Evolutionary conservation across 2,888 invertebrate species (phyloP), one percentile per base, ranked within the genome.

Genomic region (Vesta saturnalis): DNA sequence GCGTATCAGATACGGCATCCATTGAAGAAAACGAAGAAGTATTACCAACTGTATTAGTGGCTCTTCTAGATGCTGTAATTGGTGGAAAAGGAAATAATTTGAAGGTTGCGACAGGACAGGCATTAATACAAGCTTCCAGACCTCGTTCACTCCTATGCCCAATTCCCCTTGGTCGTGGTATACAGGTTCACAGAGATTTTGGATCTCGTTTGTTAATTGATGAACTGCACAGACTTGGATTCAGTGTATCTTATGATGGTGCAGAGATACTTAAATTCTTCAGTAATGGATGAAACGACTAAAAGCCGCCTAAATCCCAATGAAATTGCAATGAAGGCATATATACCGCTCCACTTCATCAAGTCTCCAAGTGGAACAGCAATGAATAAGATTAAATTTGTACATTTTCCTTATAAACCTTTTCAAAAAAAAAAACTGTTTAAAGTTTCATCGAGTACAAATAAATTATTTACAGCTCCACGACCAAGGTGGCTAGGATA

Each of bases 351-450:
- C 39, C 57, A 57, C 39, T 57, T 15, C 57, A 57, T 57, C 18
- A 1, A 35, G 35, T 39, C 39, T 16, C 19, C 19, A 15, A 57
- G 16, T 35, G 30, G 35, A 39, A 39, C 18, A 35, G 39, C 39
- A 16, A 57, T 57, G 57, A 57, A 57, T 57, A 57, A 57, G 35
- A 35, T 57, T 10, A 57, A 57, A 57, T 57, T 57, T 57, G 18
- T 35, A 57, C 30, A 57, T 39, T 57, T 57, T 12, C 35, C 16
- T 10, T 57, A 16, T 35, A 14, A 55, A 22, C 55, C 55, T 22
- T n/a, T 55, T 30, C 55, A 57, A 57, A 57, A 5, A n/a, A n/a
- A n/a, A 35, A 39, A 39, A 35, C 18, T 57, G 6, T 35, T 39
- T 35, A 16, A 57, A 16, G 57, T 57, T 57, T 18, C 16, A 16